A percentile compares a stretch with the other conserved stretches of the same genome.
phyloP scores from a whole-genome alignment of 2,113 vertebrate genomes.

The Lepidothrix coronata region DNA sequence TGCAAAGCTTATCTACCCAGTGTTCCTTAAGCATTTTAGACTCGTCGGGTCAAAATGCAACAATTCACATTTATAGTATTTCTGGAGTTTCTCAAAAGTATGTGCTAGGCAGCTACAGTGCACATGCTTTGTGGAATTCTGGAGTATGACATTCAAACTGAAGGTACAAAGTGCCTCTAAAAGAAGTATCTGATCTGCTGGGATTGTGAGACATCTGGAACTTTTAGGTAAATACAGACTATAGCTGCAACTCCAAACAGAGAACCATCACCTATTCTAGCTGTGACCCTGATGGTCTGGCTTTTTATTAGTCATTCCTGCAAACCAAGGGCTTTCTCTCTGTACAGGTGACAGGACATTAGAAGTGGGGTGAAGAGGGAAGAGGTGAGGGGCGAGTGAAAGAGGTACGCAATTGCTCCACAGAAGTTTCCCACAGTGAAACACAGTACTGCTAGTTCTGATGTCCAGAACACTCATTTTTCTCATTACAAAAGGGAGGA shows the following conservation, averaged over 20 bases:
- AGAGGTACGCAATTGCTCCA: neutral
- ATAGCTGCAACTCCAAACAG: neutral
- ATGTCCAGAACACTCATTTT: neutral
- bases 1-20: neutral
- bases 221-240: neutral
- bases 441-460: neutral
- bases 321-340: neutral
- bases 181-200: neutral
- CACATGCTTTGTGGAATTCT: neutral
- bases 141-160: neutral
- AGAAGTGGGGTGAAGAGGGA: neutral
- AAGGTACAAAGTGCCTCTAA: neutral
- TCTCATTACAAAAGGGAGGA: neutral
- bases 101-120: neutral
- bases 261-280: neutral
- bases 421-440: neutral
- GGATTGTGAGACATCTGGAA: neutral
- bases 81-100: neutral
- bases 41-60: neutral
- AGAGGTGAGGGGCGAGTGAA: neutral
- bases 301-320: neutral
- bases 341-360: neutral
- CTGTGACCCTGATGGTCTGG: fast-evolving
- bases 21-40: neutral
- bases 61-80: neutral